A percentile compares a stretch with the other conserved stretches of the same genome.
Conservation (phyloP, 2,797 vertebrate genomes). For the Manis javanica region DNA sequence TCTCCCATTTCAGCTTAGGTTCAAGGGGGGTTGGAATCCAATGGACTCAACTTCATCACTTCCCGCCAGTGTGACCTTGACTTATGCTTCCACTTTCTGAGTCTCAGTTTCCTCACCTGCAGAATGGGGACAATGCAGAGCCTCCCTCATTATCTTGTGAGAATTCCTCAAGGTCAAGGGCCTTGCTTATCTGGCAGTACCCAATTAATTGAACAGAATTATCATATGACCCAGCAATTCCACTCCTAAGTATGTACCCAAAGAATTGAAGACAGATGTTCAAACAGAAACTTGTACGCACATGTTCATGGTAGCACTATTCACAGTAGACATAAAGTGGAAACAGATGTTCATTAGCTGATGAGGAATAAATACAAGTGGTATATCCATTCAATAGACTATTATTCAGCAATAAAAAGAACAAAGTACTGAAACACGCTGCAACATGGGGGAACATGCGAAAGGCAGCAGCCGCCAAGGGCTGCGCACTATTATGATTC, state of each 20-base stretch:
- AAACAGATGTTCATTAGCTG: background rate
- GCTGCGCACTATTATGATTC: background rate
- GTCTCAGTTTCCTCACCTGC: background rate
- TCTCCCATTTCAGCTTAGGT: background rate
- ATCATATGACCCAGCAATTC: background rate
- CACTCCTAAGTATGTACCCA: background rate
- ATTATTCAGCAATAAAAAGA: background rate
- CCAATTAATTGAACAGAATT: background rate
- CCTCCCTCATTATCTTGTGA: background rate
- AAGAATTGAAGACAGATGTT: constrained; percentile 33
- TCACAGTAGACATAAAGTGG: background rate
- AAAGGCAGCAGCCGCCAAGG: background rate
- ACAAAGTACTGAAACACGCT: fast-evolving
- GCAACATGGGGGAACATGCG: fast-evolving
- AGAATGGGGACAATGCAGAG: background rate
- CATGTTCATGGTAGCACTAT: background rate
- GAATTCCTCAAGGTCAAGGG: background rate
- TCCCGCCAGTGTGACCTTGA: background rate
- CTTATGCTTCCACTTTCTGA: background rate
- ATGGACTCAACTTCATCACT: background rate
- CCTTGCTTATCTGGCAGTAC: background rate
- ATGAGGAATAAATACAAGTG: background rate
- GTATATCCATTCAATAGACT: background rate
- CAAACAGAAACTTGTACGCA: background rate
- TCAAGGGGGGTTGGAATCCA: background rate